Evolutionary conservation across 1,140 invertebrate genomes (phyloP).

Genomic region (Heterodera schachtii): DNA sequence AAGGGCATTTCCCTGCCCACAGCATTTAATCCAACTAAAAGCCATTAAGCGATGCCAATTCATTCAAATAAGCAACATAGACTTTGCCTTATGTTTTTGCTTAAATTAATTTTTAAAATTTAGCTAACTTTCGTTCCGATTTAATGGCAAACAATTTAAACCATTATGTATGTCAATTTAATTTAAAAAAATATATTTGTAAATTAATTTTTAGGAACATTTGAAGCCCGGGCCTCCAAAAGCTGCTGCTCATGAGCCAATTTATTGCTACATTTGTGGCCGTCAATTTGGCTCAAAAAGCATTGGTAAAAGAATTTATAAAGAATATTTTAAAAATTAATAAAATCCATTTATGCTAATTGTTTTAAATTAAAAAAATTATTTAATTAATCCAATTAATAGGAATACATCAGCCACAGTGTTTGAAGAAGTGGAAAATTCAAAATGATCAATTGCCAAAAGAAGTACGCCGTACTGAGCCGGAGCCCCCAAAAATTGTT

Average conservation of each 20-base stretch:
- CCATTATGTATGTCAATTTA: background rate
- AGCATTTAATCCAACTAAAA: background rate
- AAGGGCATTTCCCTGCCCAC: no score
- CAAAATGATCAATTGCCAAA: slow-evolving; percentile 74
- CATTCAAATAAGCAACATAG: background rate
- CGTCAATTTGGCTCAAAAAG: slow-evolving; percentile 76
- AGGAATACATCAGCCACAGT: slow-evolving; percentile 77
- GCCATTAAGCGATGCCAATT: background rate
- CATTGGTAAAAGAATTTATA: slow-evolving; percentile 65
- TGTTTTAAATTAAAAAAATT: no score
- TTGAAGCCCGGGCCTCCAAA: background rate
- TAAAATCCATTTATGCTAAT: no score
- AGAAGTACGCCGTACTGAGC: slow-evolving; percentile 71
- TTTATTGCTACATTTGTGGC: slow-evolving; percentile 78
- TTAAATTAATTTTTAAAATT: no score
- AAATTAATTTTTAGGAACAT: slow-evolving; percentile 4
- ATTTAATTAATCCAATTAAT: background rate
- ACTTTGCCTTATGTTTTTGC: background rate
- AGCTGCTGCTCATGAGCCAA: background rate
- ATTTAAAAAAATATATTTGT: no score
- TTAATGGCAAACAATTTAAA: background rate
- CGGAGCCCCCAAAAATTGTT: slow-evolving; percentile 73
- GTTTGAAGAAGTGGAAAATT: slow-evolving; percentile 76
- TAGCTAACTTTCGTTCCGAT: background rate
- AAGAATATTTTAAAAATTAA: no score